phyloP scores from a whole-genome alignment of 2,888 invertebrate genomes.

The Parnassius glacialis region DNA sequence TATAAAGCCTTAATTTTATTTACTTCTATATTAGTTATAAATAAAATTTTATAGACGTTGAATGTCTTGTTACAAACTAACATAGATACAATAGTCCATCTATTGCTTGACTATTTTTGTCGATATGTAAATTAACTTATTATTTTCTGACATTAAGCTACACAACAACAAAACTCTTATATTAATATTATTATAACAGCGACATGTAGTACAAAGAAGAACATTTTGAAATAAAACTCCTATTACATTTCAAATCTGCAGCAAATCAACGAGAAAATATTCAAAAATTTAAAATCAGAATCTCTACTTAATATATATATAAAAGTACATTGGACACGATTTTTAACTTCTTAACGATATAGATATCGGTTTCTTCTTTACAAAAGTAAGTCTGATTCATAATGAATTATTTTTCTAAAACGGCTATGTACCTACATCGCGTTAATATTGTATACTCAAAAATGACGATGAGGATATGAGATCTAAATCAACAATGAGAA shows the following conservation, averaged over 20 bases:
- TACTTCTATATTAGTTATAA: constrained; percentile 4
- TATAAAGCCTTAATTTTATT: constrained; percentile 8
- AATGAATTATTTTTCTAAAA: no score
- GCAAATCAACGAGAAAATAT: no score
- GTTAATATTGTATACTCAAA: neutral
- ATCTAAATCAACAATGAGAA: no score
- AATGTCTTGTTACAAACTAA: no score
- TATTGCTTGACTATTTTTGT: constrained; percentile 7
- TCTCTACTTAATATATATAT: no score
- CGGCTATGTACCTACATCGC: neutral
- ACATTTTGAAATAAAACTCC: constrained; percentile 7
- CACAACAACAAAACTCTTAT: constrained; percentile 11
- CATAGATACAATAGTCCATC: neutral
- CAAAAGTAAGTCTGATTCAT: no score
- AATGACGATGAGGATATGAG: no score
- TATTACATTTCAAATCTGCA: neutral
- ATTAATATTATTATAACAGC: constrained; percentile 3
- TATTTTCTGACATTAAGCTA: constrained; percentile 1
- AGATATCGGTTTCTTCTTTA: no score
- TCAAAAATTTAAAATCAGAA: no score
- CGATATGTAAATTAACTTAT: constrained; percentile 21
- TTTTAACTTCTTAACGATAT: no score
- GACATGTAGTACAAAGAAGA: neutral
- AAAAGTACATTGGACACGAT: no score
- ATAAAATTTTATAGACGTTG: no score